phyloP scores from a whole-genome alignment of 1,140 invertebrate species.

The Idris sp. region DNA sequence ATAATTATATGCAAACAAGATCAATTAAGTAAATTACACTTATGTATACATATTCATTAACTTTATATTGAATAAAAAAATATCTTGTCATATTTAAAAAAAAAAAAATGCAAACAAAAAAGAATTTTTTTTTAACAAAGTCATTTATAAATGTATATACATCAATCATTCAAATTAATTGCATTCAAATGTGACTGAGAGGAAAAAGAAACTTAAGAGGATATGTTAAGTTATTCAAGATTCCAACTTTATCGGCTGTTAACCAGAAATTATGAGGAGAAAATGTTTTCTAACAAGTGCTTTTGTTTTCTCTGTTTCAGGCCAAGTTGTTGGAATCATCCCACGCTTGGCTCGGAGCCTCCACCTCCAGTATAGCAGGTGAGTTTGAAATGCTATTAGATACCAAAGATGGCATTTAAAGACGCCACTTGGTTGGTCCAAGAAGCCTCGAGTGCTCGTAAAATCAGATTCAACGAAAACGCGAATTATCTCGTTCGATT shows the following conservation, averaged over 20 bases:
- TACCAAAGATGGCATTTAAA: conserved; percentile 44
- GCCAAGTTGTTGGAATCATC: conserved; percentile 93
- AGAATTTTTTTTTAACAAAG: no score
- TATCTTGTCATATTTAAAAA: no score
- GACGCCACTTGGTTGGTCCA: conserved; percentile 36
- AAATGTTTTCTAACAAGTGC: no score
- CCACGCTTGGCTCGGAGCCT: conserved; percentile 91
- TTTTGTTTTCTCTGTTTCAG: conserved; percentile 86
- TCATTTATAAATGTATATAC: no score
- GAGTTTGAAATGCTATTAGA: conserved; percentile 78
- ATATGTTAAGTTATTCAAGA: no score
- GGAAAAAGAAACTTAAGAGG: no score
- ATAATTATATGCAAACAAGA: conserved; percentile 21
- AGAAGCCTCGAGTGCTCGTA: conserved; percentile 36
- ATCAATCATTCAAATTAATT: conserved; percentile 9
- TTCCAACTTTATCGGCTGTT: no score
- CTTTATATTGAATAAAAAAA: not conserved
- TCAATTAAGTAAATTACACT: conserved; percentile 11
- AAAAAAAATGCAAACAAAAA: no score
- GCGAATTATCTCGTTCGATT: conserved; percentile 55
- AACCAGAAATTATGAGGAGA: no score
- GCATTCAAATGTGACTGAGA: no score
- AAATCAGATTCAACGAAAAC: conserved; percentile 54
- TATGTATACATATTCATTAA: not conserved
- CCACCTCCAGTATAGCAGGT: conserved; percentile 92